phyloP scores from a whole-genome alignment of 1,140 invertebrate genomes.

The Drosophila kikkawai region DNA sequence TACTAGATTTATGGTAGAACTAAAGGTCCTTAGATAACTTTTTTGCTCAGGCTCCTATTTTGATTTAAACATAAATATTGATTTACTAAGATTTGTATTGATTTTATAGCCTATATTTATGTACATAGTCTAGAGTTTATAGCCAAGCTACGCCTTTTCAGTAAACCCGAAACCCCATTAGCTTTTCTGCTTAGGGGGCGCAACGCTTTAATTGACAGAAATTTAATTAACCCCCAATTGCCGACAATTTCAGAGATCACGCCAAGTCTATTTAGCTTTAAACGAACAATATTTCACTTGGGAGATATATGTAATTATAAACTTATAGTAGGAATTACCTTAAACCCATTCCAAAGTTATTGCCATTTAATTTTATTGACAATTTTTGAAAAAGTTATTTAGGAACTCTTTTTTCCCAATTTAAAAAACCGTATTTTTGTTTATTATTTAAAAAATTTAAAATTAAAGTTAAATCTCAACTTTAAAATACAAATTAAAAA shows the following conservation, averaged over 20 bases:
- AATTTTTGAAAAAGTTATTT: too few species aligned
- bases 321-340: background rate
- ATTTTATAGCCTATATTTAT: background rate
- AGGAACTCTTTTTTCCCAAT: too few species aligned
- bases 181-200: background rate
- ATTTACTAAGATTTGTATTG: background rate
- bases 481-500: too few species aligned
- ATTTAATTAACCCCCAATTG: constrained; percentile 12
- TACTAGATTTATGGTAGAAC: background rate
- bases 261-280: constrained; percentile 3
- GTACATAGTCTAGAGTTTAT: background rate
- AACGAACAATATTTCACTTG: background rate
- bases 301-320: background rate
- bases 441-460: too few species aligned
- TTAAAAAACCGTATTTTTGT: too few species aligned
- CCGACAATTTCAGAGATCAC: background rate
- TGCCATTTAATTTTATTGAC: too few species aligned
- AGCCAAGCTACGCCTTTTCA: background rate
- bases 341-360: too few species aligned
- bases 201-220: constrained; percentile 5
- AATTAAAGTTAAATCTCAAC: too few species aligned
- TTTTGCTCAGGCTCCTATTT: background rate
- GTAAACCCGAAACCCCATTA: background rate
- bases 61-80: background rate
- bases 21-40: too few species aligned